Base-by-base conservation (phyloP, 1,140 invertebrate species). In the Drosophila cardini region DNA sequence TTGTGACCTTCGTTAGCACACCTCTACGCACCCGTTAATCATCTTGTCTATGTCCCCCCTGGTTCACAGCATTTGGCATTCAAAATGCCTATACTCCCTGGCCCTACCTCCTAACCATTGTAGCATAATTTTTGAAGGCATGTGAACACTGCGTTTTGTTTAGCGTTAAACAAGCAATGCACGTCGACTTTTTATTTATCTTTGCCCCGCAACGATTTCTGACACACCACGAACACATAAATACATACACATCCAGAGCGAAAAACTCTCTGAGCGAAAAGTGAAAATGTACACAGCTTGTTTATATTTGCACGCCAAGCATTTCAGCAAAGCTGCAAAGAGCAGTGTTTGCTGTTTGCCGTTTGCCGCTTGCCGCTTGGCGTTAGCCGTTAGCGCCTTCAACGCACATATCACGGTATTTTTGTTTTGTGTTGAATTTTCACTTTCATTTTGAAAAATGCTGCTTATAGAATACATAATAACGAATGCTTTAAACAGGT, bases 231-330 rank as follows among this genome's bases (percentile, higher is more conserved):
- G 21, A 52, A 13, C 40, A 36, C 11, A 46, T n/a, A 26, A 16
- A 42, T 21, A 48, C 13, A 56, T 13, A 10, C 4, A 15, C 61
- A 62, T 46, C n/a, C 48, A 64, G 69, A 60, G 56, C 34, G 38
- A 36, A 38, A 30, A 32, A 42, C 65, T 45, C 50, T 60, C 21
- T 68, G 70, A 46, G 55, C 52, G 45, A 62, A 78, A 89, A 89
- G 84, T 87, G 84, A 87, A 87, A 87, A 89, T 89, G 73, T 78
- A 84, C 58, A 84, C 84, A 80, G 62, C 89, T 89, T 89, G 84
- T 84, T 87, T 80, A 65, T 84, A 71, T 89, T 87, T 87, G 83
- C 80, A 80, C 76, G 50, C 36, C 63, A 63, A 43, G 57, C 64
- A 60, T 65, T 79, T 79, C 58, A 52, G 62, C 30, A n/a, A 40